A percentile compares a stretch with the other conserved stretches of the same genome.
Evolutionary conservation across 2,797 vertebrate genomes (phyloP).

Genomic region (Myripristis jacobus): DNA sequence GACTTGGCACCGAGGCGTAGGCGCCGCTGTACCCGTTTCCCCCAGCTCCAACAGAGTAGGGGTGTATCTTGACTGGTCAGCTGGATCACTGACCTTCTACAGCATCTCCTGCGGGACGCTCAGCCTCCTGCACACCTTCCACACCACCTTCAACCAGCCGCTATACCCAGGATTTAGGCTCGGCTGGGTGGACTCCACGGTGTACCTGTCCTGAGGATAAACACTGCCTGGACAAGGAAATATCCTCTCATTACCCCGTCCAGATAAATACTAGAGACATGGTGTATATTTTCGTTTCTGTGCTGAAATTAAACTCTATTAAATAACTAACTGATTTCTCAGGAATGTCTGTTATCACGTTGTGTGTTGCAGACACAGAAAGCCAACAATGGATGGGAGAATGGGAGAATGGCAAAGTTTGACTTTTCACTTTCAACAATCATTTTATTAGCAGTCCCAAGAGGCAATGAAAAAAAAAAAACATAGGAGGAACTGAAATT

Average conservation of each 20-base stretch:
- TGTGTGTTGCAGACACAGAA: not conserved
- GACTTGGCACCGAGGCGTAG: slow-evolving; percentile 25
- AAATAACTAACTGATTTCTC: too few species aligned
- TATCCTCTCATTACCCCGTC: not conserved
- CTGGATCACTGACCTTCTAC: slow-evolving; percentile 66
- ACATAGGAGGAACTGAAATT: slow-evolving; percentile 56
- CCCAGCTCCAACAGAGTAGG: slow-evolving; percentile 55
- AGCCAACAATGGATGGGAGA: slow-evolving; percentile 2
- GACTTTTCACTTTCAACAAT: slow-evolving; percentile 71
- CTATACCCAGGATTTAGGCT: slow-evolving; percentile 71
- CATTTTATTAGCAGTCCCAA: slow-evolving; percentile 84
- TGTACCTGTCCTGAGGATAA: slow-evolving; percentile 48
- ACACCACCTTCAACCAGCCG: slow-evolving; percentile 63
- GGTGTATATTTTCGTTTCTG: not conserved
- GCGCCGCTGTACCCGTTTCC: not conserved
- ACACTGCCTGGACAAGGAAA: not conserved
- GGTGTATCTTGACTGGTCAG: slow-evolving; percentile 70
- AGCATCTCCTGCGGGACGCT: slow-evolving; percentile 24
- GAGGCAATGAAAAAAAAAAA: slow-evolving; percentile 73
- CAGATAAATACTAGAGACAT: too few species aligned
- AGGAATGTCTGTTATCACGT: not conserved
- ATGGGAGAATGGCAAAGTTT: not conserved
- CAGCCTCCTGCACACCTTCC: slow-evolving; percentile 66
- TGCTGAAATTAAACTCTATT: not conserved
- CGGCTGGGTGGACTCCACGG: slow-evolving; percentile 61